These are phyloP conservation scores for Uromys caudimaculatus DNA, from an alignment of 2,797 vertebrate species.

Conservation along the genomic window DNA sequence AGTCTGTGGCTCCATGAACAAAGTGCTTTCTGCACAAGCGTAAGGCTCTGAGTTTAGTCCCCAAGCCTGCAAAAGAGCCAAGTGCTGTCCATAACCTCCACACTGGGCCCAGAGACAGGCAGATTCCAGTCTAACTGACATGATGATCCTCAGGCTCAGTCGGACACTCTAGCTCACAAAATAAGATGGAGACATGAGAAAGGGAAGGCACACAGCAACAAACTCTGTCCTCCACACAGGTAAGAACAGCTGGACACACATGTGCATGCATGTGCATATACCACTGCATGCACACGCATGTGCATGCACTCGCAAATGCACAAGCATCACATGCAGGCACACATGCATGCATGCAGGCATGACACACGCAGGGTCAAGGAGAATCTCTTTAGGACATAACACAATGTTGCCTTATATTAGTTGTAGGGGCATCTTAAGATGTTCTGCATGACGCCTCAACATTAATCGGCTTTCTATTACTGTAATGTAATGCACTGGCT, in stretches of 20 bases:
- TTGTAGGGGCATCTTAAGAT: neutral
- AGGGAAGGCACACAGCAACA: neutral
- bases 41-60: neutral
- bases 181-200: neutral
- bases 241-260: neutral
- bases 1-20: no score
- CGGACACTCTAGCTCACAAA: neutral
- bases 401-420: neutral
- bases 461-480: neutral
- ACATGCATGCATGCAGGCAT: neutral
- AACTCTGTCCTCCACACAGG: neutral
- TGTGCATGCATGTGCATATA: no score
- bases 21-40: neutral
- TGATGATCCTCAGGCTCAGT: no score
- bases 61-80: neutral
- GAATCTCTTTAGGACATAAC: constrained; percentile 8
- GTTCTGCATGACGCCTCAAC: neutral
- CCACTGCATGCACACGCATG: neutral
- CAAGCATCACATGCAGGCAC: no score
- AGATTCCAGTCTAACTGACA: neutral
- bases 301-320: no score
- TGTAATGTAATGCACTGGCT: no score
- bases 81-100: neutral
- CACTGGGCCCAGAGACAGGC: neutral
- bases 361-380: no score